Percentiles rank a stretch among this genome's conserved stretches.
phyloP scores from a whole-genome alignment of 2,888 invertebrate genomes.

The Carabus problematicus region DNA sequence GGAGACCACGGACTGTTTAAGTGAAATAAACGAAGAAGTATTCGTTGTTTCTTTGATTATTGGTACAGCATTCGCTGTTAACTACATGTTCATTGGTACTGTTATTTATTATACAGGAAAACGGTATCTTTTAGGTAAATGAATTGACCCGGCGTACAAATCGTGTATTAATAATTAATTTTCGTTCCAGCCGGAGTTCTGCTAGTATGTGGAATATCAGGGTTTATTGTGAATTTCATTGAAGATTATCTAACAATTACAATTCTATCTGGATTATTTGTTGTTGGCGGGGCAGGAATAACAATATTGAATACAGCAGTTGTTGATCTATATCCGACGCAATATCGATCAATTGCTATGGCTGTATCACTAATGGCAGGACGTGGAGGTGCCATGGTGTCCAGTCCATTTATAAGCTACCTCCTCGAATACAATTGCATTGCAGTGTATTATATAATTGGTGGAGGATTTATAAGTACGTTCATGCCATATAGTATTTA shows the following conservation, averaged over 20 bases:
- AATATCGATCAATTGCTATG: slow-evolving; percentile 62
- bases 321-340: slow-evolving; percentile 58
- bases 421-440: slow-evolving; percentile 60
- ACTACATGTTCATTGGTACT: slow-evolving; percentile 55
- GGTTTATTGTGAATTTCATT: slow-evolving; percentile 54
- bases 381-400: slow-evolving; percentile 61
- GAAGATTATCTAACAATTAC: slow-evolving; percentile 48
- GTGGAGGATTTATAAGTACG: slow-evolving; percentile 55
- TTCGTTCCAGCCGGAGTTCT: slow-evolving; percentile 45
- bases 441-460: slow-evolving; percentile 57
- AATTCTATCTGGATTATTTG: slow-evolving; percentile 52
- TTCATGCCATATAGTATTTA: not conserved
- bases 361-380: slow-evolving; percentile 64
- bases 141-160: not conserved
- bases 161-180: not conserved
- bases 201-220: slow-evolving; percentile 51
- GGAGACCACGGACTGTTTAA: slow-evolving; percentile 49
- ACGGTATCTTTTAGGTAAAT: slow-evolving; percentile 63
- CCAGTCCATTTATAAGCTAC: slow-evolving; percentile 59
- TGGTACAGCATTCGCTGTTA: slow-evolving; percentile 51
- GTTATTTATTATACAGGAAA: slow-evolving; percentile 64
- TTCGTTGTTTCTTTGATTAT: slow-evolving; percentile 53
- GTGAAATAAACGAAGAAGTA: slow-evolving; percentile 54
- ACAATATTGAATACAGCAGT: slow-evolving; percentile 56
- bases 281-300: slow-evolving; percentile 53